Conservation (phyloP, 2,113 vertebrate species). For the Dromas ardeola region DNA sequence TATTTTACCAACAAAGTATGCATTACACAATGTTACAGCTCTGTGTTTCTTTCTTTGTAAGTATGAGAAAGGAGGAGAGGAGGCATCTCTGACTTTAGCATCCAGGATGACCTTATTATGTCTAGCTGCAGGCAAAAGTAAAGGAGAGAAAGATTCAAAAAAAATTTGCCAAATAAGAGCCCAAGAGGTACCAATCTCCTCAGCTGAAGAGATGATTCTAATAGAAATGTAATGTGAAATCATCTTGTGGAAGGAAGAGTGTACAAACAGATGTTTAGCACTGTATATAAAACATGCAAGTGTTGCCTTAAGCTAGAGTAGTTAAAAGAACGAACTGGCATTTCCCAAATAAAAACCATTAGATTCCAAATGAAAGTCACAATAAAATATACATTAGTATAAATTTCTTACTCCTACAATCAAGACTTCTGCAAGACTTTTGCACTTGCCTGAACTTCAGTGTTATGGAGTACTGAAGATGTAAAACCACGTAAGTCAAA, state of each 20-base stretch:
- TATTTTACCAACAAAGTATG: background rate
- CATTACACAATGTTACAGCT: background rate
- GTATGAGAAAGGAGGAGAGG: background rate
- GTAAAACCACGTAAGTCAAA: background rate
- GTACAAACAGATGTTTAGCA: background rate
- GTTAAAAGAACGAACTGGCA: background rate
- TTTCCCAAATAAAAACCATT: background rate
- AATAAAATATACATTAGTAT: background rate
- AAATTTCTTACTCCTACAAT: background rate
- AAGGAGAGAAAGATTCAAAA: background rate
- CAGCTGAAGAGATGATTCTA: background rate
- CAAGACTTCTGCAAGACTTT: background rate
- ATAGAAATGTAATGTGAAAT: slow-evolving; percentile 24
- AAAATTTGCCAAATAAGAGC: background rate
- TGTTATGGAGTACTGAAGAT: background rate
- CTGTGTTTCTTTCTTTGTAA: background rate
- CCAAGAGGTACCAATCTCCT: background rate
- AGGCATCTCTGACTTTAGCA: background rate
- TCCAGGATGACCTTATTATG: background rate
- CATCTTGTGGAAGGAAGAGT: background rate
- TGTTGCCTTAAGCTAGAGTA: background rate
- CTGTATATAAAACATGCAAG: background rate
- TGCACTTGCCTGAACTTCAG: background rate
- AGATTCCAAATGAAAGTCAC: slow-evolving; percentile 5
- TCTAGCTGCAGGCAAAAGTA: background rate